Base-by-base conservation (phyloP, 1,140 invertebrate genomes). In the Lepidurus packardi region DNA sequence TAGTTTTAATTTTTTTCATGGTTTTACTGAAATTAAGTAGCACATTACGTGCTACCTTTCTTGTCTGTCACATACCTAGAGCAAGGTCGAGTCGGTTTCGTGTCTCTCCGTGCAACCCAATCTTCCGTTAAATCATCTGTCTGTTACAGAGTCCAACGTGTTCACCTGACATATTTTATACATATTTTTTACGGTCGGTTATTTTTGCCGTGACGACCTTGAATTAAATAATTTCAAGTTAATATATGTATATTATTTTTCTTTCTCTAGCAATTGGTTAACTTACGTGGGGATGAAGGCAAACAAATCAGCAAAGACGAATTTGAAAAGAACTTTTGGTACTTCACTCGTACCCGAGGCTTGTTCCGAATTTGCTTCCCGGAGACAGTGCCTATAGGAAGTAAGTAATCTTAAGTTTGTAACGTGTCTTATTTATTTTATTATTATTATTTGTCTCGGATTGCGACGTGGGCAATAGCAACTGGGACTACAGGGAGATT, bases 361-460 rank as follows among this genome's bases (percentile, higher is more conserved):
- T 87, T 97, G 6, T 96, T 96, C 87, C 89, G 94, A 83, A 91
- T 94, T 85, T 97, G 94, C 83, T 96, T 94, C 85, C 93, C 94
- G 34, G 94, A 94, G 85, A 92, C 95, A 83, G 89, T 92, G 80
- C 92, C 92, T 25, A 90, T 90, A 83, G 75, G 93, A 77, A 47
- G 75, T 77, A 43, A 75, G 74, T 75, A 42, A 7, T 41, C 41
- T 13, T 34, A 34, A 34, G 4, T 24, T 4, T 43, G 34, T 43
- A 7, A 21, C 13, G 43, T 41, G 3, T 34, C 4, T 4, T 34
- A 34, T 47, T 44, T 53, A 11, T 45, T 65, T 65, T 16, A 0
- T 21, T 65, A 21, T n/a, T 65, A 65, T 16, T 65, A 21, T 21
- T 16, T 7, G 13, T 65, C 21, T 65, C 53, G 13, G 13, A 65